These are phyloP conservation scores for Metridium senile DNA, from an alignment of 92 coral and sea anemone species.

Conservation along the genomic window DNA sequence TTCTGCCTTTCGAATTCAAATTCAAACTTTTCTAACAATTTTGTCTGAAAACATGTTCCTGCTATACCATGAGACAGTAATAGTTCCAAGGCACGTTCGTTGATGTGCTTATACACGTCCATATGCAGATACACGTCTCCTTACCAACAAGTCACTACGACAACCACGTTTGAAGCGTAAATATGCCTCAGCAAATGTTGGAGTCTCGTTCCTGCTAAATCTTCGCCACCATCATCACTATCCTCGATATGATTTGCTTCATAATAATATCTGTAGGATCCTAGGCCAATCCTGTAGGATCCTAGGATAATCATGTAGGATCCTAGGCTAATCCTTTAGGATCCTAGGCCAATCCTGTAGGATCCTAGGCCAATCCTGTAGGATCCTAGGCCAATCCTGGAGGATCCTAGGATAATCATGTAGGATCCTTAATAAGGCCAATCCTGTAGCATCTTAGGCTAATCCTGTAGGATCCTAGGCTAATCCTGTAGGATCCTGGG, in stretches of 20 bases:
- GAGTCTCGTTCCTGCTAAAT: slow-evolving; percentile 78
- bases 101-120: slow-evolving; percentile 85
- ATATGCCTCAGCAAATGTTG: slow-evolving; percentile 70
- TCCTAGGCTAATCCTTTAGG: no score
- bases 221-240: slow-evolving; percentile 85
- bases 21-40: background rate
- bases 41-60: background rate
- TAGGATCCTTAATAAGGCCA: no score
- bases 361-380: no score
- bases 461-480: no score
- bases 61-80: slow-evolving; percentile 14
- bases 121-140: slow-evolving; percentile 86
- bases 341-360: no score
- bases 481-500: no score
- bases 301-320: no score
- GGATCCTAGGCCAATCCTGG: no score
- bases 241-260: slow-evolving; percentile 55
- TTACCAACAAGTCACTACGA: slow-evolving; percentile 85
- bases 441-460: no score
- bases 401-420: no score
- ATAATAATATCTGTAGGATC: slow-evolving; percentile 65
- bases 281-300: no score
- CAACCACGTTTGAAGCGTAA: slow-evolving; percentile 60
- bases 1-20: background rate
- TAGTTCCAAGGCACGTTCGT: slow-evolving; percentile 79